Conservation (phyloP, 1,140 invertebrate genomes). For the Ladona fulva region DNA sequence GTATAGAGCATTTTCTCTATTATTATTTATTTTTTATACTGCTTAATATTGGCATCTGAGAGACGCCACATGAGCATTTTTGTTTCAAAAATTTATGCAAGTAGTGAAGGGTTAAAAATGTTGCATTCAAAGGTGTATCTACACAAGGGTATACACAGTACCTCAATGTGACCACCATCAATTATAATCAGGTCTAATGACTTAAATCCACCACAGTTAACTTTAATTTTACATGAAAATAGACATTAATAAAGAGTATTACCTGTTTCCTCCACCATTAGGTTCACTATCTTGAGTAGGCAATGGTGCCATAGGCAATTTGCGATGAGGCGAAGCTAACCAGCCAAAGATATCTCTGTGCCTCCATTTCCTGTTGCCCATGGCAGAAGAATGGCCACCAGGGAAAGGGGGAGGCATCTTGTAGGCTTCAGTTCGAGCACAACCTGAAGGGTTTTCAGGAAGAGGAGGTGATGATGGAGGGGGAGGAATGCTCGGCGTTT, state of each 20-base stretch:
- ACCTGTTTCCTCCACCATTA: slow-evolving; percentile 27
- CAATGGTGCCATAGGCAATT: slow-evolving; percentile 48
- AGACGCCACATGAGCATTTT: no score
- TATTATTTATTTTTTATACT: no score
- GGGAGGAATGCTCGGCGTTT: neutral
- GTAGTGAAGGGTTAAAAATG: neutral
- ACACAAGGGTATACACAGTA: no score
- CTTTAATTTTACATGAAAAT: no score
- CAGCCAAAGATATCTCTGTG: slow-evolving; percentile 83
- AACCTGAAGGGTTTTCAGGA: slow-evolving; percentile 55
- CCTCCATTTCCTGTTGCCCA: slow-evolving; percentile 19
- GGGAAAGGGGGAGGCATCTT: slow-evolving; percentile 49
- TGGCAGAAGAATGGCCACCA: neutral
- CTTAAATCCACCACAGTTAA: no score
- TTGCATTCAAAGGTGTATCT: no score
- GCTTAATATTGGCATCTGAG: no score
- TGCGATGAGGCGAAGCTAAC: slow-evolving; percentile 81
- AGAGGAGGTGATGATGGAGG: neutral
- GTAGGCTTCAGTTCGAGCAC: slow-evolving; percentile 68
- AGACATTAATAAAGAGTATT: neutral
- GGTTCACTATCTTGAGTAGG: slow-evolving; percentile 35
- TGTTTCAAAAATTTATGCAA: no score
- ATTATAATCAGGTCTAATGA: no score
- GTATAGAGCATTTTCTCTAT: no score
- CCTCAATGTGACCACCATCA: no score